Evolutionary conservation across 2,113 vertebrate species (phyloP).

Genomic region (Cephalopterus ornatus): DNA sequence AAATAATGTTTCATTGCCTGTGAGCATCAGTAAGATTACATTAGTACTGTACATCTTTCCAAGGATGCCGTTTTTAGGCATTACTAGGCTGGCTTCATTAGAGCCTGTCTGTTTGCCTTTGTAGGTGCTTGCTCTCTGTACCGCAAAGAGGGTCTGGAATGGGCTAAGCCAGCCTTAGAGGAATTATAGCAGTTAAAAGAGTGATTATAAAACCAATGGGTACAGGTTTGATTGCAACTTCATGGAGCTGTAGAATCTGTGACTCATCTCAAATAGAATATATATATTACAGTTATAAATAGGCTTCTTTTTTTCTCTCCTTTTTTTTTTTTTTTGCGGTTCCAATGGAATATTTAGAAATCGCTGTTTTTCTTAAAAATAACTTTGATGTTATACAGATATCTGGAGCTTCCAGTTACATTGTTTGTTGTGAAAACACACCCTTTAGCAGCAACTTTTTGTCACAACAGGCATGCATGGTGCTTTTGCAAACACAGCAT

Average conservation of each 20-base stretch:
- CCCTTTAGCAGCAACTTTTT: not conserved
- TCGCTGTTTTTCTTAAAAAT: slow-evolving; percentile 7
- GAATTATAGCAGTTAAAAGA: not conserved
- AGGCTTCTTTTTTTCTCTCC: not conserved
- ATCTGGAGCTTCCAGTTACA: not conserved
- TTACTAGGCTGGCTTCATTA: not conserved
- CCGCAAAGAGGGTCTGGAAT: not conserved
- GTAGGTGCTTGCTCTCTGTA: not conserved
- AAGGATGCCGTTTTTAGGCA: not conserved
- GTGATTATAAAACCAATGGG: not conserved
- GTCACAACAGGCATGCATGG: not conserved
- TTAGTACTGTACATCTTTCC: not conserved
- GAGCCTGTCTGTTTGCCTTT: not conserved
- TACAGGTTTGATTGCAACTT: not conserved
- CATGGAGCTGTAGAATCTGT: not conserved
- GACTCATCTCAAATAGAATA: not conserved
- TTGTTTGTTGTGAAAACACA: not conserved
- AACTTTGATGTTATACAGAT: not conserved
- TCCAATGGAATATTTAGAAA: slow-evolving; percentile 8
- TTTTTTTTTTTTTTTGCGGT: not conserved
- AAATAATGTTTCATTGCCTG: not conserved
- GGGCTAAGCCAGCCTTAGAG: not conserved
- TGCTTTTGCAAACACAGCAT: not conserved
- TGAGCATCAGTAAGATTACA: not conserved
- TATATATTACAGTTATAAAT: slow-evolving; percentile 12